Evolutionary conservation across 2,113 vertebrate species (phyloP), one percentile per base, ranked within the genome.

Genomic region (Callaeas wilsoni): DNA sequence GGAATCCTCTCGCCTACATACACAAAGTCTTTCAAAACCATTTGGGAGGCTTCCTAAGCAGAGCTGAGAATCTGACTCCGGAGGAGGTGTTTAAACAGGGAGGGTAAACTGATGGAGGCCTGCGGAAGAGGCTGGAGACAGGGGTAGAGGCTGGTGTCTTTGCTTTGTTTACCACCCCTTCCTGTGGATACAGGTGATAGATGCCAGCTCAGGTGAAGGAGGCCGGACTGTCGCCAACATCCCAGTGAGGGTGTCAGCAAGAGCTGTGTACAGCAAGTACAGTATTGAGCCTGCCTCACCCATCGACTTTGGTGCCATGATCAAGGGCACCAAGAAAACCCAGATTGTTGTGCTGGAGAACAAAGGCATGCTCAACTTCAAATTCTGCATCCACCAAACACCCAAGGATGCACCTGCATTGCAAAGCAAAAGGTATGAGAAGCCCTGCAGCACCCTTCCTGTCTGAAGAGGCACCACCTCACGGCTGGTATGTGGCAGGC

Each of bases 301-400:
- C 87, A 96, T 99, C 84, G 96, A 97, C 97, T 99, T 99, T 0
- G 99, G 99, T 9, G 96, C 98, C 7, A 47, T 99, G 90, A 63
- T 97, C 26, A 97, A 76, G 0, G 98, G 98, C 74, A 95, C 86
- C 44, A 98, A 93, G 73, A 99, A 97, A 92, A 98, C 55, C 35
- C 92, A 92, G 62, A 96, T 33, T 35, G 97, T 99, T 67, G 95
- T 56, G 9, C 94, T 99, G 33, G 98, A 99, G 97, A 99, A 99
- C 96, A 98, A 39, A 47, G 98, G 99, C 12, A 9, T 92, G 27
- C 97, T 98, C 5, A 97, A 97, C 39, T 98, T 98, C 35, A 97
- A 89, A n/a, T 99, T 97, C 57, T 18, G 1, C 89, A 98, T 99
- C 85, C 91, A 42, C 69, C 96, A 83, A 89, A 76, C 93, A 81